Percentiles rank a stretch among this genome's conserved stretches.
Conservation (phyloP, 2,888 invertebrate species). For the Pheosia gnoma region DNA sequence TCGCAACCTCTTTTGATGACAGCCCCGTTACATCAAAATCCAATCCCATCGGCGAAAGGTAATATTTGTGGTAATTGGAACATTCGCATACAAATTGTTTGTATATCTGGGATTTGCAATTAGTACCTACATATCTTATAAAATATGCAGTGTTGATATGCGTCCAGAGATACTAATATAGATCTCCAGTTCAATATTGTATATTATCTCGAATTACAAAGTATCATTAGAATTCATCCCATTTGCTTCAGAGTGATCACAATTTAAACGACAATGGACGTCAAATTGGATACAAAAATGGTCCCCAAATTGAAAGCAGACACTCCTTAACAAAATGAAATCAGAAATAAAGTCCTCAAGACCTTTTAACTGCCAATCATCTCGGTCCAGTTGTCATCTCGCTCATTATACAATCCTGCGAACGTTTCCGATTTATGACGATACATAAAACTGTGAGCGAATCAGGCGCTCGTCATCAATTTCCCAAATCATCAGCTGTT, state of each 20-base stretch:
- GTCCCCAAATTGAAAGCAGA: neutral
- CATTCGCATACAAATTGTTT: conserved; percentile 25
- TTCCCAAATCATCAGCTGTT: conserved; percentile 40
- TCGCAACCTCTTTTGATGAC: conserved; percentile 42
- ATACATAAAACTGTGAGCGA: conserved; percentile 33
- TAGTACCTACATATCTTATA: too few species aligned
- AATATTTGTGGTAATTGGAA: conserved; percentile 49
- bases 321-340: neutral
- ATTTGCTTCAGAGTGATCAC: too few species aligned
- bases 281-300: neutral
- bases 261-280: too few species aligned
- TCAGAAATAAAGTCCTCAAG: neutral
- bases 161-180: too few species aligned
- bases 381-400: conserved; percentile 8
- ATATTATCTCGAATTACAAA: too few species aligned
- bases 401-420: conserved; percentile 21
- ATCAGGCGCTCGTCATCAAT: conserved; percentile 37
- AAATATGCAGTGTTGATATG: too few species aligned
- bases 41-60: conserved; percentile 29
- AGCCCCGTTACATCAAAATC: conserved; percentile 34
- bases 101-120: too few species aligned
- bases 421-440: conserved; percentile 21
- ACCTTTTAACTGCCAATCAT: conserved; percentile 9
- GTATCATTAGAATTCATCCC: too few species aligned
- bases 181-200: too few species aligned